A percentile compares a stretch with the other conserved stretches of the same genome.
These are phyloP conservation scores for Drosophila anceps DNA, from an alignment of 2,888 invertebrate genomes.

Conservation along the genomic window DNA sequence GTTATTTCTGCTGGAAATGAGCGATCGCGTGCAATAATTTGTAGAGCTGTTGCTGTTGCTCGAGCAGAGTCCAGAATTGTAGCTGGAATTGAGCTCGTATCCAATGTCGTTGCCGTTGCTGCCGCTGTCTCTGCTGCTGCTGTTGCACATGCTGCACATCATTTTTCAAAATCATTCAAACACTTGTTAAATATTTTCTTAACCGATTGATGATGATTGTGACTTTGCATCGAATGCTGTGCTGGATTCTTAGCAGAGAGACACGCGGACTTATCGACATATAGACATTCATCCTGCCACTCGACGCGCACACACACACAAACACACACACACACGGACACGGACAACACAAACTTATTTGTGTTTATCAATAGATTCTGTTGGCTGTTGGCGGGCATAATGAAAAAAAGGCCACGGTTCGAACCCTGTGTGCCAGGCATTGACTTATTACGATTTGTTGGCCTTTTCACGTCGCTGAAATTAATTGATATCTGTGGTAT, in stretches of 20 bases:
- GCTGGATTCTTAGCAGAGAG: constrained; percentile 23
- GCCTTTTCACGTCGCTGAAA: constrained; percentile 78
- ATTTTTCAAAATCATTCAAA: constrained; percentile 85
- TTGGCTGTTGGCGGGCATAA: constrained; percentile 16
- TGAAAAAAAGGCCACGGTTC: constrained; percentile 36
- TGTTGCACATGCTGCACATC: constrained; percentile 71
- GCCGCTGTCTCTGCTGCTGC: constrained; percentile 24
- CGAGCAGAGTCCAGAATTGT: constrained; percentile 23
- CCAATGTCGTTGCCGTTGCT: constrained; percentile 12
- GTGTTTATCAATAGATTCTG: constrained; percentile 77
- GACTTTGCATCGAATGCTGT: constrained; percentile 57
- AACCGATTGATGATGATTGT: constrained; percentile 82
- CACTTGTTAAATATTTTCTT: constrained; percentile 84
- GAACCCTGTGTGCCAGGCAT: constrained; percentile 53
- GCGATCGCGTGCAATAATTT: constrained; percentile 79
- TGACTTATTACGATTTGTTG: constrained; percentile 81
- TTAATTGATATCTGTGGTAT: constrained; percentile 80
- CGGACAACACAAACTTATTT: constrained; percentile 63
- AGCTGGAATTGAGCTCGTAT: constrained; percentile 22
- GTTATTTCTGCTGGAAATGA: constrained; percentile 80
- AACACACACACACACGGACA: constrained; percentile 6
- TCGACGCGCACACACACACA: constrained; percentile 34
- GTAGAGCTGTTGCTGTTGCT: constrained; percentile 62
- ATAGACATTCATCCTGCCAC: constrained; percentile 58
- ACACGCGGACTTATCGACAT: constrained; percentile 29